These are phyloP conservation scores for Protodeltote pygarga DNA, from an alignment of 2,888 invertebrate species.

Conservation along the genomic window DNA sequence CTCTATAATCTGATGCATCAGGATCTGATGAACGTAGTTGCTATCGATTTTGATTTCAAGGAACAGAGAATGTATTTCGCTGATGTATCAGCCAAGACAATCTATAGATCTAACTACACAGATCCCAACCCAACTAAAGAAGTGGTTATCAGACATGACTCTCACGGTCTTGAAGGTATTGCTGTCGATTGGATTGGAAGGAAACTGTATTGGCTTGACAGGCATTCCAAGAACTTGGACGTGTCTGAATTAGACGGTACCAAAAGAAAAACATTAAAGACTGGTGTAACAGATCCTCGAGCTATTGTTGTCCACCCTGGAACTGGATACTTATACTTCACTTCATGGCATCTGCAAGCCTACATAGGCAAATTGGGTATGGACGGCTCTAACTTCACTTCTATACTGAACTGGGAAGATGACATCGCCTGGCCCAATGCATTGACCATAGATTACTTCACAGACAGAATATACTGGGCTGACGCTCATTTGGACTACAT, in stretches of 20 bases:
- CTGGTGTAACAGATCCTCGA: constrained; percentile 96
- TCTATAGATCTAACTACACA: constrained; percentile 91
- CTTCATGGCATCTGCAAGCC: constrained; percentile 98
- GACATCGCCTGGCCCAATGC: constrained; percentile 99
- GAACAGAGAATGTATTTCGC: constrained; percentile 97
- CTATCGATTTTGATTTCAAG: constrained; percentile 96
- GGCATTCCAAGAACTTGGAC: constrained; percentile 97
- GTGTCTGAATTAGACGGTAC: constrained; percentile 98
- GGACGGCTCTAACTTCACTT: constrained; percentile 97
- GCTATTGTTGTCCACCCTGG: constrained; percentile 98
- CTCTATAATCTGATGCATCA: constrained; percentile 96
- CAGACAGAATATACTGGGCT: constrained; percentile 98
- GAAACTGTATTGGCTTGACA: constrained; percentile 98
- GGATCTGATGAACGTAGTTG: constrained; percentile 98
- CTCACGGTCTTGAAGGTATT: constrained; percentile 98
- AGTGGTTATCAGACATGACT: constrained; percentile 96
- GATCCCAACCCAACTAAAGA: constrained; percentile 90
- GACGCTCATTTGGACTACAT: constrained; percentile 99
- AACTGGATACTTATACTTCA: constrained; percentile 96
- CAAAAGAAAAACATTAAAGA: constrained; percentile 95
- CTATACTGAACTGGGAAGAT: constrained; percentile 96
- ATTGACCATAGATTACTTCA: constrained; percentile 97
- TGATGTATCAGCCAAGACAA: constrained; percentile 98
- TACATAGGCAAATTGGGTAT: constrained; percentile 98
- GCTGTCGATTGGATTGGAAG: constrained; percentile 98